A percentile compares a stretch with the other conserved stretches of the same genome.
phyloP scores from a whole-genome alignment of 2,113 vertebrate species.

The Ochotona curzoniae region DNA sequence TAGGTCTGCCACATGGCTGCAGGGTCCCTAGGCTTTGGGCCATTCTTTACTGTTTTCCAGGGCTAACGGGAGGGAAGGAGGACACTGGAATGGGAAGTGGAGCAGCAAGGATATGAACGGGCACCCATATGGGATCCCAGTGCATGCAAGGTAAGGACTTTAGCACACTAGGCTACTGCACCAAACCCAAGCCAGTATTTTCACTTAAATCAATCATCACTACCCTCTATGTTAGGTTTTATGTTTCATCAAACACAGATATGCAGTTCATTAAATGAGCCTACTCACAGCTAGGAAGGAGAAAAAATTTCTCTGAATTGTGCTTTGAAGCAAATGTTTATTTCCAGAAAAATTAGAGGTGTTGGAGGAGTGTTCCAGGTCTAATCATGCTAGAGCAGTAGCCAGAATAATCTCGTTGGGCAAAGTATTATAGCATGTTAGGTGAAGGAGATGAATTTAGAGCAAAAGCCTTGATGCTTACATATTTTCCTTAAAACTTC shows the following conservation, averaged over 20 bases:
- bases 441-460: neutral
- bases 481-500: neutral
- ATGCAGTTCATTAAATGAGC: slow-evolving; percentile 2
- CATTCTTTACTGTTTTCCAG: too few species aligned
- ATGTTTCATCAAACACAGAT: neutral
- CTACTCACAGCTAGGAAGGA: neutral
- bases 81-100: too few species aligned
- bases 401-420: neutral
- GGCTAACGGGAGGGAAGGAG: too few species aligned
- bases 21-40: too few species aligned
- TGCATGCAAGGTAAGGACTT: too few species aligned
- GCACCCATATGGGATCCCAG: too few species aligned
- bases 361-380: neutral
- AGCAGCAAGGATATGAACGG: too few species aligned
- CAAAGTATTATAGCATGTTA: neutral
- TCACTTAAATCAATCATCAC: slow-evolving; percentile 28
- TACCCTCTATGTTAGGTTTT: neutral
- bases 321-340: neutral
- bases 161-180: too few species aligned
- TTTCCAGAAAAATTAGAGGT: neutral
- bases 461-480: neutral
- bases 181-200: neutral
- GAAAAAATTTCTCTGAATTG: neutral
- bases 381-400: neutral
- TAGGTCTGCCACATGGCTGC: too few species aligned